phyloP scores from a whole-genome alignment of 2,797 vertebrate genomes.

The Pangasius djambal region DNA sequence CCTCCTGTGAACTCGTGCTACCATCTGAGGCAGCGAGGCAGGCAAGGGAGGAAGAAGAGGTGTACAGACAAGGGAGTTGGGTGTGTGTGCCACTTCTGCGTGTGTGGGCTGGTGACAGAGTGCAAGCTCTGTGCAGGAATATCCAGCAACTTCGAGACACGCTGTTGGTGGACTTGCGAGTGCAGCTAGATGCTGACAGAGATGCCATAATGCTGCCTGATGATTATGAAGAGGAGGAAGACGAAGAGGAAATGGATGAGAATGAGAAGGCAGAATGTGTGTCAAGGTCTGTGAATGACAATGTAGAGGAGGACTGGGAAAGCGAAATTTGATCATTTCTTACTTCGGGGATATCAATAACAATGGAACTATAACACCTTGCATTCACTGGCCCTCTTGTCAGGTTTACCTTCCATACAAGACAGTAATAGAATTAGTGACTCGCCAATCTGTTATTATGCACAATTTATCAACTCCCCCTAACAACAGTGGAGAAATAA shows the following conservation, averaged over 20 bases:
- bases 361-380: not conserved
- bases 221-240: constrained; percentile 54
- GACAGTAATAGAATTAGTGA: not conserved
- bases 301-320: constrained; percentile 69
- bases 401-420: not conserved
- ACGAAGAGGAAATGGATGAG: constrained; percentile 43
- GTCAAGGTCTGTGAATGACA: constrained; percentile 48
- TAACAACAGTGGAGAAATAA: not conserved
- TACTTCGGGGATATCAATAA: not conserved
- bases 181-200: constrained; percentile 75
- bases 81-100: constrained; percentile 79
- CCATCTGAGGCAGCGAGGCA: constrained; percentile 29
- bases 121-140: constrained; percentile 77
- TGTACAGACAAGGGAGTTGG: constrained; percentile 64
- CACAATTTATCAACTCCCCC: not conserved
- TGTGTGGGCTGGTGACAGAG: constrained; percentile 78
- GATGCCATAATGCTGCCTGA: constrained; percentile 73
- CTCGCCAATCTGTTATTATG: not conserved
- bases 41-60: constrained; percentile 49
- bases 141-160: constrained; percentile 71
- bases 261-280: constrained; percentile 40
- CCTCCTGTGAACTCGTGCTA: not conserved
- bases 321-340: constrained; percentile 35
- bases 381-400: not conserved
- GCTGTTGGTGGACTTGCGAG: constrained; percentile 67